Evolutionary conservation across 2,888 invertebrate species (phyloP).

Genomic region (Hyles lineata): DNA sequence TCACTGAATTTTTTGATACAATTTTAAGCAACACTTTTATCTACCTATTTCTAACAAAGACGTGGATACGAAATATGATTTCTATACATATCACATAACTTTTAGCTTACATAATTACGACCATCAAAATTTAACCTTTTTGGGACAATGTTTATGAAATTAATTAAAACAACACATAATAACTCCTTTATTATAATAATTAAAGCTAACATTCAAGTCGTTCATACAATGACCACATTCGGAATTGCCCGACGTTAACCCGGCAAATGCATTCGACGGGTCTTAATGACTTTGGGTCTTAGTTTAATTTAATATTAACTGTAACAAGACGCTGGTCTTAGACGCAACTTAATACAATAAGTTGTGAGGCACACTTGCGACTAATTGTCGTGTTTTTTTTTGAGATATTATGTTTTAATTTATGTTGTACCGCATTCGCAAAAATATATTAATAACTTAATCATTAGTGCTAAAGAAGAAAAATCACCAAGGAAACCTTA

Average conservation of each 20-base stretch:
- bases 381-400: slow-evolving; percentile 14
- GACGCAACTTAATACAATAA: slow-evolving; percentile 65
- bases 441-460: too few relatives aligned
- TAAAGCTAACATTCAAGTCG: slow-evolving; percentile 27
- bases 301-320: slow-evolving; percentile 82
- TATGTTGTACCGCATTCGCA: background rate
- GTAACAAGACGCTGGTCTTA: slow-evolving; percentile 74
- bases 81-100: too few relatives aligned
- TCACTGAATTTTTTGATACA: too few relatives aligned
- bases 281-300: slow-evolving; percentile 74
- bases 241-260: slow-evolving; percentile 64
- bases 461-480: too few relatives aligned
- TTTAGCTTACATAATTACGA: too few relatives aligned
- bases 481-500: too few relatives aligned
- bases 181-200: background rate
- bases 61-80: too few relatives aligned
- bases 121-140: too few relatives aligned
- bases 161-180: background rate
- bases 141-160: too few relatives aligned
- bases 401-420: background rate
- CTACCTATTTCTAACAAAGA: too few relatives aligned
- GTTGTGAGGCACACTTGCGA: slow-evolving; percentile 45
- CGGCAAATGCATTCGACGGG: slow-evolving; percentile 76
- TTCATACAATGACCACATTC: slow-evolving; percentile 67
- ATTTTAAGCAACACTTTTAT: too few relatives aligned